These are phyloP conservation scores for Orycteropus afer DNA, from an alignment of 2,113 vertebrate species.

Conservation along the genomic window DNA sequence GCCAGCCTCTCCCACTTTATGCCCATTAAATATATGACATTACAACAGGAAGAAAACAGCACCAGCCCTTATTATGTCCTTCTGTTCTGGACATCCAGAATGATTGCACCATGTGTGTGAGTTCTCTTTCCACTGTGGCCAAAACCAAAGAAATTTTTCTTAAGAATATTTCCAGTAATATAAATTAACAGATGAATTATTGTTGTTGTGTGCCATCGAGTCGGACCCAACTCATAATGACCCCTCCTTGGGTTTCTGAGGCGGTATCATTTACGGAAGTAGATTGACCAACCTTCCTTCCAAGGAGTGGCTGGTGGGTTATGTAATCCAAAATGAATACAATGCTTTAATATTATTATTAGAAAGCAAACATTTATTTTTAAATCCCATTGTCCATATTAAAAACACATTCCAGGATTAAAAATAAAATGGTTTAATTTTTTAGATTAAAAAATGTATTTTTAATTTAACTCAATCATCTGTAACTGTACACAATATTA, in stretches of 20 bases:
- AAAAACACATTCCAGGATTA: neutral
- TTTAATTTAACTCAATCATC: neutral
- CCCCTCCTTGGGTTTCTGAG: too few relatives aligned
- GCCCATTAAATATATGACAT: conserved; percentile 50
- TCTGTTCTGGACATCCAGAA: conserved; percentile 71
- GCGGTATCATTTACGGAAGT: too few relatives aligned
- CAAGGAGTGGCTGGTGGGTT: too few relatives aligned
- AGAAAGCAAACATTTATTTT: conserved; percentile 36
- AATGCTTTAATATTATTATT: conserved; percentile 47
- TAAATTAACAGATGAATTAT: conserved; percentile 63
- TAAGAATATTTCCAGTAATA: conserved; percentile 46
- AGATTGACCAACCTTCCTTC: too few relatives aligned
- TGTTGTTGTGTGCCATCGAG: too few relatives aligned
- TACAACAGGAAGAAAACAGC: conserved; percentile 67
- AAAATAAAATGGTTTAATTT: neutral
- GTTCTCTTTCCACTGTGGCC: conserved; percentile 33
- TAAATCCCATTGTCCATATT: neutral
- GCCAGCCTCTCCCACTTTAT: conserved; percentile 50
- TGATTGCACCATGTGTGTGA: conserved; percentile 58
- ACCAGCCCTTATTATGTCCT: conserved; percentile 30
- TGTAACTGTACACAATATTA: neutral
- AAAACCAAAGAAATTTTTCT: conserved; percentile 55
- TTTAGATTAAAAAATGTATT: neutral
- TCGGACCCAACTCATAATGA: too few relatives aligned
- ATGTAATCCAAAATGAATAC: conserved; percentile 64